phyloP scores from a whole-genome alignment of 1,140 invertebrate species.

The Apocrypta bakeri region DNA sequence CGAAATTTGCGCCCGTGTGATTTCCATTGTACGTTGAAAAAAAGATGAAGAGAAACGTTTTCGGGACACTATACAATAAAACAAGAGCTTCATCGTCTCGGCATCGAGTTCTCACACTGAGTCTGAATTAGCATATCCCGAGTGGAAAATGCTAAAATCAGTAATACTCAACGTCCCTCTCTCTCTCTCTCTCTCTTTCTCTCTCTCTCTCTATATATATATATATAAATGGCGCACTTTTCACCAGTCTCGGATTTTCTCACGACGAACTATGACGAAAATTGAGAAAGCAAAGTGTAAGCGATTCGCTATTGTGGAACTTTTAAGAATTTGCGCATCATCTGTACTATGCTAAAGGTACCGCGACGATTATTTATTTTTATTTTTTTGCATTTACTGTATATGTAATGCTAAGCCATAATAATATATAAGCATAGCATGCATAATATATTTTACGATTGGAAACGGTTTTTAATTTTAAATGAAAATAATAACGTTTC shows the following conservation, averaged over 20 bases:
- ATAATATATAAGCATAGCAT: too few relatives aligned
- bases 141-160: conserved; percentile 1
- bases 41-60: neutral
- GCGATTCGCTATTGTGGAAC: too few relatives aligned
- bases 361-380: too few relatives aligned
- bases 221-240: neutral
- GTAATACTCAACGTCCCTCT: too few relatives aligned
- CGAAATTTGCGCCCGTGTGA: neutral
- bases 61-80: neutral
- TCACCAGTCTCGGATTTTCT: neutral
- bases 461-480: neutral
- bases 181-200: too few relatives aligned
- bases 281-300: neutral
- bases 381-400: too few relatives aligned
- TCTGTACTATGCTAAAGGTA: too few relatives aligned
- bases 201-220: too few relatives aligned
- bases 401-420: too few relatives aligned
- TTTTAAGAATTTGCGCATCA: too few relatives aligned
- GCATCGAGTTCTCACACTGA: conserved; percentile 2
- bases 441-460: neutral
- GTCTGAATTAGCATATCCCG: conserved; percentile 16
- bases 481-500: too few relatives aligned
- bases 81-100: neutral
- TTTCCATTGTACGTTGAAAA: neutral
- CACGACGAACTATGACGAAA: conserved; percentile 17